These are phyloP conservation scores for Odontamblyopus lacepedii DNA, from an alignment of 2,797 vertebrate genomes.

Conservation along the genomic window DNA sequence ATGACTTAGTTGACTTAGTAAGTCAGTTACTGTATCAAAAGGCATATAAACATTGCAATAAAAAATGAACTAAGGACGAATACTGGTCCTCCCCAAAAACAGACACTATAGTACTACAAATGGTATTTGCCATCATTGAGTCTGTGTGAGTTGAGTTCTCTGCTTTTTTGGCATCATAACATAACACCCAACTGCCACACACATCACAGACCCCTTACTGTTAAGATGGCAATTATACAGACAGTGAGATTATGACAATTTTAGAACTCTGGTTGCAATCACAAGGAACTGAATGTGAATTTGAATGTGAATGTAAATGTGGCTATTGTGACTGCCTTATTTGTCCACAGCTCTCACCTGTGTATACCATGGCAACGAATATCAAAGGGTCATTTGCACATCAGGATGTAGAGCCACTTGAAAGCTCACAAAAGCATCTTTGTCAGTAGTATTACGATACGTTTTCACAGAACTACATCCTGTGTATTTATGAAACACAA, in stretches of 20 bases:
- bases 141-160: background rate
- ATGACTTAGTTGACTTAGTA: no score
- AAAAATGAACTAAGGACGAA: no score
- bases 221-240: slow-evolving; percentile 1
- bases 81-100: no score
- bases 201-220: background rate
- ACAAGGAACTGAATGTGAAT: slow-evolving; percentile 30
- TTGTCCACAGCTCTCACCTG: slow-evolving; percentile 27
- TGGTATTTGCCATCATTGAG: background rate
- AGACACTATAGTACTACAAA: no score
- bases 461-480: slow-evolving; percentile 23
- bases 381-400: slow-evolving; percentile 76
- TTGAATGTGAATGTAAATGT: slow-evolving; percentile 50
- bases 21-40: no score
- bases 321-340: slow-evolving; percentile 38
- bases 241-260: slow-evolving; percentile 14
- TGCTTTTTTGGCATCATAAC: background rate
- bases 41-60: no score
- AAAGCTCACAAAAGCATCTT: slow-evolving; percentile 68
- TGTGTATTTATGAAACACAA: slow-evolving; percentile 33
- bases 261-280: slow-evolving; percentile 13
- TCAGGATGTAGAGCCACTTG: slow-evolving; percentile 64
- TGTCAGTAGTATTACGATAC: slow-evolving; percentile 24
- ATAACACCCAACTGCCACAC: background rate
- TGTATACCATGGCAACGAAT: slow-evolving; percentile 34